These are phyloP conservation scores for Philaethria dido DNA, from an alignment of 2,888 invertebrate genomes.

Conservation along the genomic window DNA sequence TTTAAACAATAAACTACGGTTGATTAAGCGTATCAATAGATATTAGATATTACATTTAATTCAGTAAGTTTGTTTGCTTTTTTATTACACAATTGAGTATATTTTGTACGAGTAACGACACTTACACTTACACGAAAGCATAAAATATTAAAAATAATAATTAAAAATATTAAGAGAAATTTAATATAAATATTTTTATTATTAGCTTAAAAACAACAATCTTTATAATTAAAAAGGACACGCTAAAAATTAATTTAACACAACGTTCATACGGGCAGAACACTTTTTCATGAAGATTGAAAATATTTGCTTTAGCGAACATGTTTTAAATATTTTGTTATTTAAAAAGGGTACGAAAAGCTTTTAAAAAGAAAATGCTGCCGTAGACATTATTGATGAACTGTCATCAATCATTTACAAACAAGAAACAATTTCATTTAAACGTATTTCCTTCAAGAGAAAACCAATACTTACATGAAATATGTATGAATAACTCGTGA, in stretches of 20 bases:
- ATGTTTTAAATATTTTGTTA: slow-evolving; percentile 5
- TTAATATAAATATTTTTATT: not conserved
- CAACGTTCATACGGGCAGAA: not conserved
- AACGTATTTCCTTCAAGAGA: slow-evolving; percentile 1
- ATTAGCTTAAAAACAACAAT: not conserved
- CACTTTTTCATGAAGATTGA: not conserved
- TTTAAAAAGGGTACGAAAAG: not conserved
- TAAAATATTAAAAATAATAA: too few relatives aligned
- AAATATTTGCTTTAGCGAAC: not conserved
- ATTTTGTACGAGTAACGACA: too few relatives aligned
- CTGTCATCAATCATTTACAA: slow-evolving; percentile 21
- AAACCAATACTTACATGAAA: slow-evolving; percentile 7
- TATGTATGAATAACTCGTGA: slow-evolving; percentile 8
- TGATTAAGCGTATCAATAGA: too few relatives aligned
- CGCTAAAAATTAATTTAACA: not conserved
- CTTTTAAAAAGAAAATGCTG: slow-evolving; percentile 12
- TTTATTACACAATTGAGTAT: too few relatives aligned
- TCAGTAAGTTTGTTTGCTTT: too few relatives aligned
- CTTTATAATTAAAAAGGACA: not conserved
- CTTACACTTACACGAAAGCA: too few relatives aligned
- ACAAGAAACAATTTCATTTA: slow-evolving; percentile 19
- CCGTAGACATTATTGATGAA: slow-evolving; percentile 22
- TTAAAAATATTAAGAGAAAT: too few relatives aligned
- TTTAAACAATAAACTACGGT: too few relatives aligned
- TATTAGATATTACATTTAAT: too few relatives aligned